Evolutionary conservation across 92 coral and sea anemone species (phyloP), one percentile per base, ranked within the genome.

Genomic region (Blastomussa wellsi): DNA sequence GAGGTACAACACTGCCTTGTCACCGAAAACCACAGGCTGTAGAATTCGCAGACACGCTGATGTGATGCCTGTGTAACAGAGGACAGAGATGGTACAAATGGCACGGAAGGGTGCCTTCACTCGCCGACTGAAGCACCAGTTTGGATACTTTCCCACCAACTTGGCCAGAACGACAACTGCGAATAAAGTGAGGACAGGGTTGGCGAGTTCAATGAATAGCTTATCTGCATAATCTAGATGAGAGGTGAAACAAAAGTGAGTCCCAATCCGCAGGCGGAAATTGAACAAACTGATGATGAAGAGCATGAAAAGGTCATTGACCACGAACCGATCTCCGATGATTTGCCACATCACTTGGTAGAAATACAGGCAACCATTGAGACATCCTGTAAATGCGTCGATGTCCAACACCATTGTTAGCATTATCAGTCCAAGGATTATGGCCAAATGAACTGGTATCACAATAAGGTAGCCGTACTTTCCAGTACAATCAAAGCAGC

Each of bases 21-120:
- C 86, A 59, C 93, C 97, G 5, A 95, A 37, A 4, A 20, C 67
- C 35, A 82, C 87, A 31, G 97, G 95, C 41, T 90, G 78, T 20
- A 95, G 86, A 17, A 95, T 86, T 67, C 79, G 48, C 41, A 95
- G 87, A 73, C 97, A 95, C 33, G 90, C 89, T 39, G 91, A 86
- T 22, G 97, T 92, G 59, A 93, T 92, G 79, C 92, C 88, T 53
- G 98, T 93, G 85, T 95, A 95, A 59, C 94, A 93, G 17, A 95
- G 71, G 65, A 95, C 98, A 53, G 86, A 89, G 17, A 95, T 78
- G 38, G 97, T 93, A 78, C 98, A 94, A 24, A 94, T 85, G 12
- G 97, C 97, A 26, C 97, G 93, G 85, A 92, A 95, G 22, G 97
- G 95, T 5, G 92, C 85, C 52, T 77, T 89, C 38, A 92, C 92